These are phyloP conservation scores for Sternotherus odoratus DNA, from an alignment of 2,797 vertebrate species.

Conservation along the genomic window DNA sequence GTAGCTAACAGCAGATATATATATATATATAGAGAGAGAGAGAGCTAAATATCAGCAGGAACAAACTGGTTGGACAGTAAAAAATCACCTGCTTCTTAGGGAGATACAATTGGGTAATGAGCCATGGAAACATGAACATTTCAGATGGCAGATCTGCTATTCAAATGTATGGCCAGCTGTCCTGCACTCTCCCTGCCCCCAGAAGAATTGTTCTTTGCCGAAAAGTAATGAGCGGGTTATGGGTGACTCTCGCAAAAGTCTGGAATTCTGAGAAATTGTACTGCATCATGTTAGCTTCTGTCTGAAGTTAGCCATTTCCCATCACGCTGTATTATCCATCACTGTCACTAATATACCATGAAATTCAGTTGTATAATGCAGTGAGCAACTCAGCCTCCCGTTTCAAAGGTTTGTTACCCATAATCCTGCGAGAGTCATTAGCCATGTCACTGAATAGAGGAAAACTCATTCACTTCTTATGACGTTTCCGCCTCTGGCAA, in stretches of 20 bases:
- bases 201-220: conserved; percentile 60
- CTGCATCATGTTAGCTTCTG: conserved; percentile 43
- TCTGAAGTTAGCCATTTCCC: conserved; percentile 54
- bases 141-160: background rate
- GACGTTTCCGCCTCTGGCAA: conserved; percentile 48
- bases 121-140: conserved; percentile 48
- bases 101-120: conserved; percentile 56
- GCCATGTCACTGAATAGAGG: conserved; percentile 55
- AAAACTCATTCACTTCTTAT: conserved; percentile 48
- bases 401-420: conserved; percentile 66
- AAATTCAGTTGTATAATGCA: conserved; percentile 68
- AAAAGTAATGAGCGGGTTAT: conserved; percentile 52
- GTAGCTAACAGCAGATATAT: background rate
- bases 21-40: background rate
- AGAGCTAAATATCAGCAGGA: conserved; percentile 26
- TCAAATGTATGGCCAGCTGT: conserved; percentile 65
- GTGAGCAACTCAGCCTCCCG: conserved; percentile 56
- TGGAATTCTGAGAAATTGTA: conserved; percentile 32
- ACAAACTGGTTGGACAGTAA: conserved; percentile 41
- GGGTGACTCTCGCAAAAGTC: conserved; percentile 23
- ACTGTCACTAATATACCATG: conserved; percentile 70
- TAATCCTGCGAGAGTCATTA: conserved; percentile 72
- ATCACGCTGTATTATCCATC: conserved; percentile 62
- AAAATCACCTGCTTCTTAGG: conserved; percentile 58
- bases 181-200: background rate